Conservation (phyloP, 2,888 invertebrate species). For the Dryomyza anilis region DNA sequence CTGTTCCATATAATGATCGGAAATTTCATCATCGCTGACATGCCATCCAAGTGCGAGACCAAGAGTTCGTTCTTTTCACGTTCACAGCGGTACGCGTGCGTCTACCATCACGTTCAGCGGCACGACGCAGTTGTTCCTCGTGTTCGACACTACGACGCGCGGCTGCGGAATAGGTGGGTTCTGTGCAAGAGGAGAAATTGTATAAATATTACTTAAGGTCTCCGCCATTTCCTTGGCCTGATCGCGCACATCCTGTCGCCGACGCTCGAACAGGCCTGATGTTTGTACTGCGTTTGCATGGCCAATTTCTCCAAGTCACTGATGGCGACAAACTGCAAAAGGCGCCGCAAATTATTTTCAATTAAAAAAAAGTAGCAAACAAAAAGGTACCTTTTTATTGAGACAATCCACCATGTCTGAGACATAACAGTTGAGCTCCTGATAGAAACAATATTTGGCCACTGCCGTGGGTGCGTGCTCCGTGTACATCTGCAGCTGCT, state of each 20-base stretch:
- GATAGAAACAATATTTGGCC: conserved; percentile 89
- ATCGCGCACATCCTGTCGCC: conserved; percentile 91
- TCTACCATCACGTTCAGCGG: conserved; percentile 90
- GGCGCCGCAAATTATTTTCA: not conserved
- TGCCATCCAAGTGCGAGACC: conserved; percentile 82
- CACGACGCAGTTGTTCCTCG: conserved; percentile 77
- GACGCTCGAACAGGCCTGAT: conserved; percentile 76
- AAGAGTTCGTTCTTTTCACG: conserved; percentile 72
- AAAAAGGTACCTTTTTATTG: conserved; percentile 88
- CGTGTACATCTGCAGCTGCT: conserved; percentile 59
- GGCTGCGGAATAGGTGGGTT: conserved; percentile 42
- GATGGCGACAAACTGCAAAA: conserved; percentile 69
- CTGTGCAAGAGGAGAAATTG: conserved; percentile 33
- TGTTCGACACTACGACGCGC: conserved; percentile 62
- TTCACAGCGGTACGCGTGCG: conserved; percentile 79
- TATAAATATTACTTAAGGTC: conserved; percentile 64
- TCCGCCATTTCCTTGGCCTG: conserved; percentile 90
- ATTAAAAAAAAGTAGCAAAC: too few species aligned
- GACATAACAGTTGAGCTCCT: conserved; percentile 93
- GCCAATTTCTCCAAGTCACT: conserved; percentile 81
- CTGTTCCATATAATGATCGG: conserved; percentile 76
- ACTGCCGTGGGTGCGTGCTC: conserved; percentile 68
- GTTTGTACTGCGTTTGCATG: conserved; percentile 72
- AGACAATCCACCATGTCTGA: conserved; percentile 96
- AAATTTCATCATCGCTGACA: conserved; percentile 98